Evolutionary conservation across 2,113 vertebrate genomes (phyloP), one percentile per base, ranked within the genome.

Genomic region (Gnathonemus longibarbis): DNA sequence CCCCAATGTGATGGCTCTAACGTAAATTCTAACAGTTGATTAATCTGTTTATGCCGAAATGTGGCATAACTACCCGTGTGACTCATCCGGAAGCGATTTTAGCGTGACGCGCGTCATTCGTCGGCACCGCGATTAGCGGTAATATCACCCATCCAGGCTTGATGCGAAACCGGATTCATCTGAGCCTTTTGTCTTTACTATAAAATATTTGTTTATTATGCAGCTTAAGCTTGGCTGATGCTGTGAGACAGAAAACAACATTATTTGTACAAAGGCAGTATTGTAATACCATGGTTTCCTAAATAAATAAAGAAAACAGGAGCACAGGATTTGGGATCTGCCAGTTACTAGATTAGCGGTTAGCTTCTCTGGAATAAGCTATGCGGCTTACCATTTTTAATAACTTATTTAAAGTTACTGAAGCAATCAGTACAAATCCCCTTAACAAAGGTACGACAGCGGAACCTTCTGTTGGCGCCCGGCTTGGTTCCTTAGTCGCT

Each of bases 391-490:
- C 74, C 31, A 80, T 80, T 80, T 80, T 80, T 42, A 80, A 80
- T 80, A 80, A 80, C 74, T 80, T 80, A 80, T 80, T 80, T 80
- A 80, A 80, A 80, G 74, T 80, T 80, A 42, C 74, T 80, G 74
- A 80, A 80, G 74, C 74, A 80, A 80, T 80, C 74, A 80, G 35
- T 19, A 80, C 74, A 80, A 80, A 80, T 42, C 31, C 74, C 74
- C 74, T 39, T 80, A 80, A 42, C 74, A 80, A 80, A 17, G 74
- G 74, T 42, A 80, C 13, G 6, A 42, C 74, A 19, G 35, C 74
- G 15, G 74, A 42, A 42, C 74, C 35, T 80, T 42, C 74, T 19
- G 74, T 42, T 80, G 74, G 74, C 74, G 0, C 31, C 31, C 11
- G 13, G 35, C 35, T 80, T 5, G 13, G 74, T 42, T 39, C 35